Evolutionary conservation across 2,113 vertebrate genomes (phyloP).

Genomic region (Lepisosteus osseus): DNA sequence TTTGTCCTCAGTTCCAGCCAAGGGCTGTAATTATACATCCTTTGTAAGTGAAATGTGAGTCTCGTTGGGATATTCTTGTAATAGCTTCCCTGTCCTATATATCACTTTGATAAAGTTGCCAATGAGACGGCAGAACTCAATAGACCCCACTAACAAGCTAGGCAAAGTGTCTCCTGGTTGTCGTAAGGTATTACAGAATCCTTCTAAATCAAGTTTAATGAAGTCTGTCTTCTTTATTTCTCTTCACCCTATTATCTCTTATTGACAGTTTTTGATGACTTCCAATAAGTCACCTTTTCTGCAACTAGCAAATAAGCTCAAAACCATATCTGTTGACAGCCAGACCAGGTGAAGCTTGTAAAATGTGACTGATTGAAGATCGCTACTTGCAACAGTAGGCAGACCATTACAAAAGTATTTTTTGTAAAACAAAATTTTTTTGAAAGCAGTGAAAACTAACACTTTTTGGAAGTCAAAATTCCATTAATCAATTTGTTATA

Average conservation of each 20-base stretch:
- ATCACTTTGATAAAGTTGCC: conserved; percentile 39
- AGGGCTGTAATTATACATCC: conserved; percentile 24
- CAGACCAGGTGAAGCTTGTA: conserved; percentile 46
- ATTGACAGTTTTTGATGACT: conserved; percentile 57
- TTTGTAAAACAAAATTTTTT: too few species aligned
- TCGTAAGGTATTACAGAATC: conserved; percentile 21
- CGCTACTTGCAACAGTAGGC: conserved; percentile 39
- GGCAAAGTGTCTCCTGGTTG: conserved; percentile 15
- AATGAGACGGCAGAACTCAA: conserved; percentile 31
- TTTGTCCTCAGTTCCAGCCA: conserved; percentile 9
- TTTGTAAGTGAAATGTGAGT: conserved; percentile 22
- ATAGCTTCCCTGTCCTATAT: conserved; percentile 23
- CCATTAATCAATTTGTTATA: too few species aligned
- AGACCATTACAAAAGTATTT: conserved; percentile 4
- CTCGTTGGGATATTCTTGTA: conserved; percentile 24
- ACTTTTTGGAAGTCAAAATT: too few species aligned
- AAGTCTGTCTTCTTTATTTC: conserved; percentile 53
- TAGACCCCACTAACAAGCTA: conserved; percentile 32
- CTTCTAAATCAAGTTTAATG: conserved; percentile 58
- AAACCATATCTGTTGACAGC: conserved; percentile 52
- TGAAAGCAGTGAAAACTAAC: too few species aligned
- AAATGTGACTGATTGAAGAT: conserved; percentile 52
- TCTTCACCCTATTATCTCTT: conserved; percentile 63
- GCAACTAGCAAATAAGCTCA: conserved; percentile 56
- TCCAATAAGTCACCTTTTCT: conserved; percentile 67